These are phyloP conservation scores for Pentalonia nigronervosa DNA, from an alignment of 1,140 invertebrate species.

Conservation along the genomic window DNA sequence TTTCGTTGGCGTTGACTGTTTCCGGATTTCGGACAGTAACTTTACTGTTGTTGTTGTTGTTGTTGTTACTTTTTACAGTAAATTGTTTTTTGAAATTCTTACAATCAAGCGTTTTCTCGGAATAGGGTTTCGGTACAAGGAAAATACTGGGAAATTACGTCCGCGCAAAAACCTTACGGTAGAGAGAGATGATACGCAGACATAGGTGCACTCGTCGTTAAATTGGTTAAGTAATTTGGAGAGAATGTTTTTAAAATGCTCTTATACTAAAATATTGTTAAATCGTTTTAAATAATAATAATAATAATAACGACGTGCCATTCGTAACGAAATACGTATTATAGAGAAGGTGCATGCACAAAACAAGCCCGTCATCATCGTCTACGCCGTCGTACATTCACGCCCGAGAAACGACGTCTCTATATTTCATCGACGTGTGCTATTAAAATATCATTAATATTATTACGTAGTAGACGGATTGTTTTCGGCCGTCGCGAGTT, in stretches of 20 bases:
- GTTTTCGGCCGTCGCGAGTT: background rate
- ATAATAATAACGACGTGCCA: background rate
- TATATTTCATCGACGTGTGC: slow-evolving; percentile 8
- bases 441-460: slow-evolving; percentile 1
- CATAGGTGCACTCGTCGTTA: background rate
- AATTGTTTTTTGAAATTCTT: background rate
- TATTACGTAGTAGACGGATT: background rate
- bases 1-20: background rate
- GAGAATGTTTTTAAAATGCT: background rate
- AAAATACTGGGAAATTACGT: background rate
- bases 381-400: background rate
- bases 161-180: background rate
- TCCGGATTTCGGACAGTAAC: background rate
- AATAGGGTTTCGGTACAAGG: background rate
- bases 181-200: background rate
- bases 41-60: background rate
- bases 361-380: background rate
- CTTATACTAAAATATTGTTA: background rate
- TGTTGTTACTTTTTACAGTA: background rate
- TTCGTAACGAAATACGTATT: background rate
- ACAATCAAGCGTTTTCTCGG: background rate
- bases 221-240: background rate
- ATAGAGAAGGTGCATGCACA: background rate
- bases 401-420: slow-evolving; percentile 1
- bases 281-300: slow-evolving; percentile 1